A percentile compares a stretch with the other conserved stretches of the same genome.
phyloP scores from a whole-genome alignment of 2,113 vertebrate genomes.

The Ctenomys sociabilis region DNA sequence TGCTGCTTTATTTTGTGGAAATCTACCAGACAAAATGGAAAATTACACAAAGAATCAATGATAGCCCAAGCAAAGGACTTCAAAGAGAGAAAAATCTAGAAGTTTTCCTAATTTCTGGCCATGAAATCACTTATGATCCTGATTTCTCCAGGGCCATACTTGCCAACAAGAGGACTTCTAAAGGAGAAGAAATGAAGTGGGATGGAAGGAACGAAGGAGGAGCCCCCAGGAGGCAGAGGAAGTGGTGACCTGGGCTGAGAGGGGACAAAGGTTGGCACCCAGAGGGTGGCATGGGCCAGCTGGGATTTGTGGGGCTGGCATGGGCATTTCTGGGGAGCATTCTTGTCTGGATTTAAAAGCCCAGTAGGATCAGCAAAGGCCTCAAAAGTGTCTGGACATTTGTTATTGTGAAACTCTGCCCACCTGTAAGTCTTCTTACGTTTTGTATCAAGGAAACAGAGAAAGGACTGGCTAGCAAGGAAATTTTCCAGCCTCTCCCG shows the following conservation, averaged over 20 bases:
- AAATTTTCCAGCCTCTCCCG: not conserved
- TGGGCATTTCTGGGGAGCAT: not conserved
- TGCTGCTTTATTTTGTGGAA: slow-evolving; percentile 29
- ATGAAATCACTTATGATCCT: slow-evolving; percentile 8
- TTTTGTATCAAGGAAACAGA: not conserved
- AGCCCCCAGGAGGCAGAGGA: not conserved
- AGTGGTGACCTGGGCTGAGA: accelerated
- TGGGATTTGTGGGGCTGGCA: not conserved
- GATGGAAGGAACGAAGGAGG: not conserved
- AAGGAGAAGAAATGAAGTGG: not conserved
- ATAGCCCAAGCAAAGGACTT: slow-evolving; percentile 32
- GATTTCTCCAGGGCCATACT: not conserved
- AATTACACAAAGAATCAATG: slow-evolving; percentile 14
- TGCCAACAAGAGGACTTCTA: not conserved
- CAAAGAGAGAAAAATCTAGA: not conserved
- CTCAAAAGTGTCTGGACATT: not conserved
- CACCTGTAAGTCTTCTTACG: not conserved
- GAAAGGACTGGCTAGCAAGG: not conserved
- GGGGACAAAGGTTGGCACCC: accelerated
- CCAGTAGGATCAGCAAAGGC: not conserved
- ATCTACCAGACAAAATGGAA: not conserved
- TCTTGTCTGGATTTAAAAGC: not conserved
- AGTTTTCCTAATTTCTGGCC: slow-evolving; percentile 61
- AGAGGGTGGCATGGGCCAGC: not conserved
- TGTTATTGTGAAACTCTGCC: not conserved